Evolutionary conservation across 2,797 vertebrate species (phyloP).

Genomic region (Rhyacichthys aspro): DNA sequence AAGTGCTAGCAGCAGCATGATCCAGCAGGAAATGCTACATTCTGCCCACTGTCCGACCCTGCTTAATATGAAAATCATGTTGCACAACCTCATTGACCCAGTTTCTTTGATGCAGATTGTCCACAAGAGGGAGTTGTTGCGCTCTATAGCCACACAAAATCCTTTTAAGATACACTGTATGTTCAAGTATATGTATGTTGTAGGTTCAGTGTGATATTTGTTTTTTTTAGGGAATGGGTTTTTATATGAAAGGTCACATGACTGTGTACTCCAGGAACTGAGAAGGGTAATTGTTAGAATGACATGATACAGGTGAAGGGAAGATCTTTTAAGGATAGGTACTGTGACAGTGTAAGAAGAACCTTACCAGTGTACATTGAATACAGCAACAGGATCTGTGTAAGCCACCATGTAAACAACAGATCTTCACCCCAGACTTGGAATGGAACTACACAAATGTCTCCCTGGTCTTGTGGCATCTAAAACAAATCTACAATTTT

Average conservation of each 20-base stretch:
- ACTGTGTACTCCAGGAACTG: constrained; percentile 1
- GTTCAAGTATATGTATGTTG: too few relatives aligned
- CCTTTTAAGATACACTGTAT: background rate
- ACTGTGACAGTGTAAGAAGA: background rate
- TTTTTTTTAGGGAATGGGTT: too few relatives aligned
- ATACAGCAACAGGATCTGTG: constrained; percentile 3
- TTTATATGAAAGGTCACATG: too few relatives aligned
- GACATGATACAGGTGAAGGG: background rate
- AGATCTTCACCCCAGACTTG: background rate
- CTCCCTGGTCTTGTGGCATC: too few relatives aligned
- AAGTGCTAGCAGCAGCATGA: background rate
- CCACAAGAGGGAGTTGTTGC: constrained; percentile 37
- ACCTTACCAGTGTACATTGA: constrained; percentile 1
- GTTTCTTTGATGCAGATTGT: background rate
- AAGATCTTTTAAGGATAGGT: background rate
- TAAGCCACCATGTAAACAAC: background rate
- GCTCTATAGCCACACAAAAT: background rate
- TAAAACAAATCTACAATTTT: too few relatives aligned
- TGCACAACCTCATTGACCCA: background rate
- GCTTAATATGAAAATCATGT: background rate
- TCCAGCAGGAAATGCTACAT: constrained; percentile 17
- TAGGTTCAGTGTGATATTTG: too few relatives aligned
- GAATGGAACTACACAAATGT: too few relatives aligned
- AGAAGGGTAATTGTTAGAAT: background rate
- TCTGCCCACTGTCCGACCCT: background rate